Base-by-base conservation (phyloP, 2,888 invertebrate genomes). In the Drosophila rubida region DNA sequence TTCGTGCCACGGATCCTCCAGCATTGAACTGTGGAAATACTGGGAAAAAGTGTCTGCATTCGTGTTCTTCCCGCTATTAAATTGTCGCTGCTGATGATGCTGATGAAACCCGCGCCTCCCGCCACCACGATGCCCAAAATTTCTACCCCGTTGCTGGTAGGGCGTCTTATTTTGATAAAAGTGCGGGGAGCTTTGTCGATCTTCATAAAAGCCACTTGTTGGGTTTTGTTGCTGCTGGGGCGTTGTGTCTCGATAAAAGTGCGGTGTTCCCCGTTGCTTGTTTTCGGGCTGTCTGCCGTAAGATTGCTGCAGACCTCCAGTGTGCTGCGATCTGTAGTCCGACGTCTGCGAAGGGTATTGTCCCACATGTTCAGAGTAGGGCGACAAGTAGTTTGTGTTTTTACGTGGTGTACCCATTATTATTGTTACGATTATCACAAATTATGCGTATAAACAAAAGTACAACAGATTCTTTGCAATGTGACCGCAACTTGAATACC, bases 1-100 rank as follows among this genome's bases (percentile, higher is more conserved):
- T 1, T 90, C 88, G 0, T 67, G 73, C 92, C 92, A 92, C 0
- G 92, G 92, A 68, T 92, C 92, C 50, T 90, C 89, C 0, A 91
- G 65, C 91, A 92, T 92, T 0, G 91, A 89, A 1, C 72, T 80
- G 66, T 92, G 92, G 39, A 86, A 87, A 54, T 90, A 92, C 4
- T 74, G 69, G 0, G 74, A 45, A 23, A 64, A 63, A 2, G 57
- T 35, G 8, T 64, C 51, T 3, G 32, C 44, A 9, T 54, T 69
- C 4, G 32, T 49, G 7, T 53, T 67, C 2, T 35, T 41, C 9
- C 25, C 6, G 6, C 62, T 48, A 16, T 39, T 44, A 5, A 32
- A 57, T 32, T 63, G 62, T 2, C 48, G 9, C 3, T 32, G 37
- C 5, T 66, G 69, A 7, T 64, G 13, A 4, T 64, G 66, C 1